Percentiles rank a stretch among this genome's conserved stretches.
Conservation (phyloP, 23 tunicate genomes). For the Halocynthia aurantium region DNA sequence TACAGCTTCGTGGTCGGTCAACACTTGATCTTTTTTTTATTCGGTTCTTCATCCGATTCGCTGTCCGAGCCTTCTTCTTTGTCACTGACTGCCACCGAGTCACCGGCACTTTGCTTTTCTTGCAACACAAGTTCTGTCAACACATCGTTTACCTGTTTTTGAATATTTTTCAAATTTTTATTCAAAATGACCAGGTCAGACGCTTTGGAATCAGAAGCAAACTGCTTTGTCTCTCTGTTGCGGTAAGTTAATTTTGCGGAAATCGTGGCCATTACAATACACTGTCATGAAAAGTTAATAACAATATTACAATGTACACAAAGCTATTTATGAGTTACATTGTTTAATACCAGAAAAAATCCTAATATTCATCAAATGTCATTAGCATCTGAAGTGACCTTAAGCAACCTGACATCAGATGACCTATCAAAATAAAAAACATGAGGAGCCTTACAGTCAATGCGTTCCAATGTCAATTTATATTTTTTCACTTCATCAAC, state of each 20-base stretch:
- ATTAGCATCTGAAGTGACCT: too few relatives aligned
- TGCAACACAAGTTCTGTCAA: slow-evolving; percentile 18
- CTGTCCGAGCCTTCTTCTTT: background rate
- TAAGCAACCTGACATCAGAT: too few relatives aligned
- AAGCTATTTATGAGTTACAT: too few relatives aligned
- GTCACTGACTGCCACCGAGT: background rate
- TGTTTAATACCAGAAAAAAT: too few relatives aligned
- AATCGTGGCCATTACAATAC: background rate
- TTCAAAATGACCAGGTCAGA: background rate
- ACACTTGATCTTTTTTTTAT: background rate
- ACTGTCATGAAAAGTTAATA: too few relatives aligned
- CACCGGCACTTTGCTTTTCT: background rate
- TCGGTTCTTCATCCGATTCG: background rate
- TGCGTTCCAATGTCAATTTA: too few relatives aligned
- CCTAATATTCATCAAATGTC: too few relatives aligned
- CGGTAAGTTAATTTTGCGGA: slow-evolving; percentile 16
- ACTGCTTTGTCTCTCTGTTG: slow-evolving; percentile 15
- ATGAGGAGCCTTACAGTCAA: too few relatives aligned
- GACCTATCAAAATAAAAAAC: too few relatives aligned
- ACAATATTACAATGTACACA: too few relatives aligned
- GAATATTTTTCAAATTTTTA: slow-evolving; percentile 4
- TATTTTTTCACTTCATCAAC: too few relatives aligned
- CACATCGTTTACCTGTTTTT: background rate
- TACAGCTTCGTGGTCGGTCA: background rate
- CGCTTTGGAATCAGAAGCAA: background rate